Evolutionary conservation across 37 sponge, comb jelly and placozoan species (phyloP), one percentile per base, ranked within the genome.

Genomic region (Halisarca cf. caerulea): DNA sequence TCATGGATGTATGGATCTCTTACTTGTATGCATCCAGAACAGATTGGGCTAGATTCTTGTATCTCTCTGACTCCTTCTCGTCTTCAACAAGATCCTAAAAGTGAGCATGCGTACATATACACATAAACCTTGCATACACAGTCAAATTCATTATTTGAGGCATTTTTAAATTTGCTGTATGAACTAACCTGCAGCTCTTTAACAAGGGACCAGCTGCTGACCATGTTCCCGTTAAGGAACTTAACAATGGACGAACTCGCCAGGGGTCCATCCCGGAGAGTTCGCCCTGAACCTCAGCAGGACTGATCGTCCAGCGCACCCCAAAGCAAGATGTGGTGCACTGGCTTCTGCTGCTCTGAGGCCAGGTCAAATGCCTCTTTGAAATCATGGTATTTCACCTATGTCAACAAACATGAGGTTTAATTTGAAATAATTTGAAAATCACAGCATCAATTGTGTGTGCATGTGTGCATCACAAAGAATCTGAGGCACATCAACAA

Each of bases 221-320:
- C 71, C 66, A 91, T 93, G 59, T 82, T 87, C 69, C 84, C 79
- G 36, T 87, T 81, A 55, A 96, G 94, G 69, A 93, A 85, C 36
- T 72, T 68, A 30, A 88, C 53, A 23, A 96, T 78, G 97, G 93
- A 82, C 90, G 88, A 85, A 89, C 94, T 90, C 87, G 73, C 94
- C 55, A 96, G 97, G 83, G 94, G 89, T 11, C 94, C 94, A 27
- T 93, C 94, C 78, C 97, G 84, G 58, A 96, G 92, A 77, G 97
- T 91, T 85, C 97, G 97, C 81, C 97, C 97, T 40, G 97, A 96
- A 75, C 97, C 97, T 96, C 97, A 96, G 97, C 97, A 96, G 43
- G 94, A 93, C 92, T 96, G 97, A 90, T 96, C 97, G 78, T 96
- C 97, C 86, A 96, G 88, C 6, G 94, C 89, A 1, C 97, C 97